Percentiles rank a stretch among this genome's conserved stretches.
Evolutionary conservation across 2,888 invertebrate species (phyloP).

Genomic region (Blastobasis adustella): DNA sequence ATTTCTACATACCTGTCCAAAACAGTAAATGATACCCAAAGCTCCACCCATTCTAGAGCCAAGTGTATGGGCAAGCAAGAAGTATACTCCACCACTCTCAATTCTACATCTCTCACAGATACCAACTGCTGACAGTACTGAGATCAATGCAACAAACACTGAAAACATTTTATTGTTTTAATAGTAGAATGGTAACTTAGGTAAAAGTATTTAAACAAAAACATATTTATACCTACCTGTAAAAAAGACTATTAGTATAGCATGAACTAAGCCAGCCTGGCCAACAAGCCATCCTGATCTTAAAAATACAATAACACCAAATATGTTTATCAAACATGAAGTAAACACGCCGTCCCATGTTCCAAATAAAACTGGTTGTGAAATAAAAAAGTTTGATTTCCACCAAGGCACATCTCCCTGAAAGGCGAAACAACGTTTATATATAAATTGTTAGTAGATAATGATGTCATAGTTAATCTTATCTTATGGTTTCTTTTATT

Average conservation of each 20-base stretch:
- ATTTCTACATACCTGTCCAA: conserved; percentile 85
- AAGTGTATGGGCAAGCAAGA: conserved; percentile 93
- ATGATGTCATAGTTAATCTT: background rate
- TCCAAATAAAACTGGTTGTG: conserved; percentile 95
- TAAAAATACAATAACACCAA: conserved; percentile 97
- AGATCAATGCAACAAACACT: conserved; percentile 92
- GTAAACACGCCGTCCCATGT: conserved; percentile 99
- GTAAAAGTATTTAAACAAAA: background rate
- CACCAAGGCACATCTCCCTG: conserved; percentile 93
- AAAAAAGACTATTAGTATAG: conserved; percentile 85
- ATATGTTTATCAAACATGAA: conserved; percentile 96
- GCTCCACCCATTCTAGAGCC: conserved; percentile 96
- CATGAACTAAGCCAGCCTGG: conserved; percentile 88
- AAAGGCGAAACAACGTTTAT: conserved; percentile 15
- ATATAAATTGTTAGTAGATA: too few relatives aligned
- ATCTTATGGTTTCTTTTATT: background rate
- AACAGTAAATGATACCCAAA: conserved; percentile 94
- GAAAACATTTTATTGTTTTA: conserved; percentile 34
- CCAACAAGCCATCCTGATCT: conserved; percentile 98
- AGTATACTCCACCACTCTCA: conserved; percentile 98
- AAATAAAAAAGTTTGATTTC: conserved; percentile 97
- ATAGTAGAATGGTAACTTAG: too few relatives aligned
- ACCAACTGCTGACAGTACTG: conserved; percentile 95
- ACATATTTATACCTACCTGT: conserved; percentile 75
- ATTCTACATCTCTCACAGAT: conserved; percentile 96